These are phyloP conservation scores for Paramisgurnus dabryanus DNA, from an alignment of 2,113 vertebrate species.

Conservation along the genomic window DNA sequence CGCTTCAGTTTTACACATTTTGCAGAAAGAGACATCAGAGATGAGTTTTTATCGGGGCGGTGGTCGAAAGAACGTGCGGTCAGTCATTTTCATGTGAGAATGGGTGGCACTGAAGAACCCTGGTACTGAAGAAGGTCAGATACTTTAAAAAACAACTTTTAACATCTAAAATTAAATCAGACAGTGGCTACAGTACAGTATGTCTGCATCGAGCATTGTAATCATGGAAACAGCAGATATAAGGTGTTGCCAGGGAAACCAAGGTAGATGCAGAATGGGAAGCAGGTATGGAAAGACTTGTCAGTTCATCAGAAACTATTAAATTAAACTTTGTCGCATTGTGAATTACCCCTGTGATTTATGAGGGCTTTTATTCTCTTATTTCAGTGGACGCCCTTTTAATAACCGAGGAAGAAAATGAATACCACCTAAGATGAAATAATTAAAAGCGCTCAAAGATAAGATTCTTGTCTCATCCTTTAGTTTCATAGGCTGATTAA, in stretches of 20 bases:
- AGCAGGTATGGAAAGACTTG: slow-evolving; percentile 45
- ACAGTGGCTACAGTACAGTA: slow-evolving; percentile 17
- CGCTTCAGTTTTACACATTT: neutral
- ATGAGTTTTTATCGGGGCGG: neutral
- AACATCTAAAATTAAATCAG: neutral
- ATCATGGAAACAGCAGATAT: slow-evolving; percentile 36
- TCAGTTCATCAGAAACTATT: slow-evolving; percentile 42
- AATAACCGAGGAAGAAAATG: slow-evolving; percentile 67
- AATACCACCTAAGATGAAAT: slow-evolving; percentile 72
- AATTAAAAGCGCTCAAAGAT: slow-evolving; percentile 74
- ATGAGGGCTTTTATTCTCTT: slow-evolving; percentile 62
- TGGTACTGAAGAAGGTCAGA: no score
- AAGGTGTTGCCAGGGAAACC: slow-evolving; percentile 50
- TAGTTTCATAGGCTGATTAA: slow-evolving; percentile 57
- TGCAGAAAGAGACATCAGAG: neutral
- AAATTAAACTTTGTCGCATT: slow-evolving; percentile 70
- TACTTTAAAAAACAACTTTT: neutral
- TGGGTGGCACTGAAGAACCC: no score
- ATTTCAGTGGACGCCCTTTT: slow-evolving; percentile 75
- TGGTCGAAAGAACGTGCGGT: neutral
- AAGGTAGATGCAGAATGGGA: slow-evolving; percentile 39
- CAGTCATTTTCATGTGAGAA: neutral
- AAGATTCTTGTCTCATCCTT: slow-evolving; percentile 69
- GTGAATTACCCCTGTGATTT: slow-evolving; percentile 74
- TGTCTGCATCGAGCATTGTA: slow-evolving; percentile 13